Evolutionary conservation across 1,140 invertebrate species (phyloP).

Genomic region (Octopus bimaculoides): DNA sequence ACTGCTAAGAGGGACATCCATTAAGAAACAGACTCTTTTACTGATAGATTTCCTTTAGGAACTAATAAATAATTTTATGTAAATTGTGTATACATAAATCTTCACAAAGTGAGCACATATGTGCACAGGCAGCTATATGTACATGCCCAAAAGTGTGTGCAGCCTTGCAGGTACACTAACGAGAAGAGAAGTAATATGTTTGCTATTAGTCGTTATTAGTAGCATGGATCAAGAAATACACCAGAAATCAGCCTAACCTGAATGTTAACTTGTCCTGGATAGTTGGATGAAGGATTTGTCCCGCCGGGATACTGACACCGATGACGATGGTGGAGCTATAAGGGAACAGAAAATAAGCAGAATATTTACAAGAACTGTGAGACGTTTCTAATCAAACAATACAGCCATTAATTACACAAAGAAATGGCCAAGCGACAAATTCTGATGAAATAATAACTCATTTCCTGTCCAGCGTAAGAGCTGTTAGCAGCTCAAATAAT

Average conservation of each 20-base stretch:
- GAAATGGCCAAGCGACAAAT: background rate
- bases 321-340: slow-evolving; percentile 7
- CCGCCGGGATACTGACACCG: slow-evolving; percentile 4
- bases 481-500: background rate
- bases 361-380: background rate
- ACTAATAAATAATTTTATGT: background rate
- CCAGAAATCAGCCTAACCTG: background rate
- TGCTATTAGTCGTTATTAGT: background rate
- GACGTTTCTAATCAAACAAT: background rate
- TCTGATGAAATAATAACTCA: background rate
- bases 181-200: background rate
- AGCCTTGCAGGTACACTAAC: background rate
- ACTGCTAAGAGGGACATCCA: too few relatives aligned
- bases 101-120: background rate
- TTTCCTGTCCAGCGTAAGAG: background rate
- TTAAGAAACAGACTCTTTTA: too few relatives aligned
- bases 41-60: too few relatives aligned
- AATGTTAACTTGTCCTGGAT: slow-evolving; percentile 10
- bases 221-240: background rate
- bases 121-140: background rate
- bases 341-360: background rate
- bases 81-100: background rate
- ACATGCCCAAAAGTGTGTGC: background rate
- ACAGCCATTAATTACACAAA: background rate
- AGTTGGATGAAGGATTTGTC: slow-evolving; percentile 7